A percentile compares a stretch with the other conserved stretches of the same genome.
Evolutionary conservation across 1,140 invertebrate species (phyloP).

Genomic region (Saccostrea echinata): DNA sequence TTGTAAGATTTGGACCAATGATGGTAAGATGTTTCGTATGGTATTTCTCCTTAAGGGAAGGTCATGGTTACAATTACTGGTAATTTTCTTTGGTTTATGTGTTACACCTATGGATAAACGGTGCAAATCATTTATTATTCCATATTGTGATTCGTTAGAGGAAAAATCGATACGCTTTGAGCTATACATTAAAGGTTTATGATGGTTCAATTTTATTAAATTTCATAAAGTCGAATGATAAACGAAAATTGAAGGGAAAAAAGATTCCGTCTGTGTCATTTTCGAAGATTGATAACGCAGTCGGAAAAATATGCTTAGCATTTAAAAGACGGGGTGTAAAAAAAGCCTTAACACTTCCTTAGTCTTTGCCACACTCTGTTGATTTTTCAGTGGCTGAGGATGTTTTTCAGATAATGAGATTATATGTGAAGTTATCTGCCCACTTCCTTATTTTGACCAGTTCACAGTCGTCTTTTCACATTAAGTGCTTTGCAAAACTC

Average conservation of each 20-base stretch:
- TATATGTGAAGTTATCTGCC: too few relatives aligned
- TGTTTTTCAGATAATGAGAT: not conserved
- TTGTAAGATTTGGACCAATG: conserved; percentile 16
- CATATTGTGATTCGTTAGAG: not conserved
- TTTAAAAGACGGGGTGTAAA: not conserved
- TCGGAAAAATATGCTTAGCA: not conserved
- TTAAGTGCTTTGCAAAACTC: not conserved
- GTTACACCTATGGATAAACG: not conserved
- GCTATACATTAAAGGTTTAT: not conserved
- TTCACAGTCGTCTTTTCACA: not conserved
- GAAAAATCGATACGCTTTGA: conserved; percentile 22
- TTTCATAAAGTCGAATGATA: conserved; percentile 23
- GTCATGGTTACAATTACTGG: not conserved
- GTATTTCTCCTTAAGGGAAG: conserved; percentile 11
- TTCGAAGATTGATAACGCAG: conserved; percentile 11
- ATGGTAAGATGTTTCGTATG: not conserved
- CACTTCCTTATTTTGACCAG: not conserved
- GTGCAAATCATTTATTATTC: conserved; percentile 17
- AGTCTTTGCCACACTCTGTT: not conserved
- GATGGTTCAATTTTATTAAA: not conserved
- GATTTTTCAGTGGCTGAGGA: not conserved
- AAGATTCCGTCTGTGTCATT: not conserved
- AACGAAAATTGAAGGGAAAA: not conserved
- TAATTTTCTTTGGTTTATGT: not conserved
- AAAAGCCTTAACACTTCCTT: not conserved